Conservation (phyloP, 1,140 invertebrate genomes). For the Drosophila murphyi region DNA sequence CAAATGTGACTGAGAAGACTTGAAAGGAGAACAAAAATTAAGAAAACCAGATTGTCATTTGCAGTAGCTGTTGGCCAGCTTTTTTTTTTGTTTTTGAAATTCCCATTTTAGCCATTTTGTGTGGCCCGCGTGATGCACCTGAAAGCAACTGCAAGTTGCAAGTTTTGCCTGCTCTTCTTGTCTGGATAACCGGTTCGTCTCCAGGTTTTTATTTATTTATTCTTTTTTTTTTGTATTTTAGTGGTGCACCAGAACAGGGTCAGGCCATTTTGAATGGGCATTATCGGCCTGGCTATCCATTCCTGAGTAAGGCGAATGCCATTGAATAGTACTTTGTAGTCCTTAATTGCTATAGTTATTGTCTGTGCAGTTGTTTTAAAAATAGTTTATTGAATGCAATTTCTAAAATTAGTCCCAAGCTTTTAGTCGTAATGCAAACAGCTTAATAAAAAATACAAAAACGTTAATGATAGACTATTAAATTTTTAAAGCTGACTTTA, state of each 20-base stretch:
- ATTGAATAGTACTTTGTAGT: slow-evolving; percentile 1
- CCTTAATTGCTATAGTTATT: slow-evolving; percentile 5
- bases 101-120: slow-evolving; percentile 1
- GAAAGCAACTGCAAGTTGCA: slow-evolving; percentile 23
- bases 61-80: slow-evolving; percentile 27
- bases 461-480: no score
- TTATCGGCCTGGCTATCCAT: slow-evolving; percentile 22
- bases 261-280: slow-evolving; percentile 65
- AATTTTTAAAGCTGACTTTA: no score
- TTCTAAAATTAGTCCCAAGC: not conserved
- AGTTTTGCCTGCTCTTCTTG: not conserved
- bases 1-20: not conserved
- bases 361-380: slow-evolving; percentile 3
- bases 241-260: slow-evolving; percentile 73
- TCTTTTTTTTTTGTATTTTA: slow-evolving; percentile 30
- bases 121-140: slow-evolving; percentile 26
- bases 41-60: slow-evolving; percentile 29
- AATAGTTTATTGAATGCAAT: slow-evolving; percentile 4
- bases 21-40: not conserved
- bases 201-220: slow-evolving; percentile 22
- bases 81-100: slow-evolving; percentile 3
- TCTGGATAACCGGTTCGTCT: slow-evolving; percentile 44
- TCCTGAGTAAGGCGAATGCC: slow-evolving; percentile 7
- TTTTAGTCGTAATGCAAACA: not conserved
- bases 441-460: no score